Conservation (phyloP, 2,797 vertebrate species). For the Anabacerthia variegaticeps region DNA sequence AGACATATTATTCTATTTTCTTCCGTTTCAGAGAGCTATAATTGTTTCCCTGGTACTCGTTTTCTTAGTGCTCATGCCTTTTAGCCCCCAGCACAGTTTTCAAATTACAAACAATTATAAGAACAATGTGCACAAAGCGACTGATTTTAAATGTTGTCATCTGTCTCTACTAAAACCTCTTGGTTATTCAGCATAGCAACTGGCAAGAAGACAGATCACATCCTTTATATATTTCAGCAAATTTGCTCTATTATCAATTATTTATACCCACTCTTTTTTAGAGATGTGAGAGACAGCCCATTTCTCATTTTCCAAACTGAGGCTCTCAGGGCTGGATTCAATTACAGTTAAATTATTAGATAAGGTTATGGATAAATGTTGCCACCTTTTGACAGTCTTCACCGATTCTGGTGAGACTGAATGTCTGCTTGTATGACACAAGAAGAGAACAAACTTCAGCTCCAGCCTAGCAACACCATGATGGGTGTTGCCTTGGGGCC, state of each 20-base stretch:
- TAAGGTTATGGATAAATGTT: neutral
- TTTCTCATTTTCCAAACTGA: conserved; percentile 17
- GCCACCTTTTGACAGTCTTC: neutral
- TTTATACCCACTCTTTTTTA: conserved; percentile 6
- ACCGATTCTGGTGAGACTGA: neutral
- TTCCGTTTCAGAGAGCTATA: conserved; percentile 2
- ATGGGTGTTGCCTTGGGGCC: neutral
- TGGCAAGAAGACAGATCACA: conserved; percentile 38
- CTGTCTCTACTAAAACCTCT: conserved; percentile 9
- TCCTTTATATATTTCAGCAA: conserved; percentile 36
- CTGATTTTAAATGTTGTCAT: conserved; percentile 49
- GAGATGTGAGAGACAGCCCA: neutral
- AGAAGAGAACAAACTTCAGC: neutral
- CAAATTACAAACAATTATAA: conserved; percentile 7
- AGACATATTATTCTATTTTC: conserved; percentile 3
- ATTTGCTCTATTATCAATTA: conserved; percentile 31
- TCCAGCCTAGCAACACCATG: neutral
- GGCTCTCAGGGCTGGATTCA: conserved; percentile 12
- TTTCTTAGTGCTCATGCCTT: conserved; percentile 46
- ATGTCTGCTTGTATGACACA: neutral
- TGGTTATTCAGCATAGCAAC: neutral
- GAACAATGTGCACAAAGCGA: neutral
- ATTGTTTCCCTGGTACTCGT: neutral
- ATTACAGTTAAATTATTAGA: neutral
- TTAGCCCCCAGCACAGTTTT: conserved; percentile 51